phyloP scores from a whole-genome alignment of 2,797 vertebrate species.

The Champsocephalus gunnari region DNA sequence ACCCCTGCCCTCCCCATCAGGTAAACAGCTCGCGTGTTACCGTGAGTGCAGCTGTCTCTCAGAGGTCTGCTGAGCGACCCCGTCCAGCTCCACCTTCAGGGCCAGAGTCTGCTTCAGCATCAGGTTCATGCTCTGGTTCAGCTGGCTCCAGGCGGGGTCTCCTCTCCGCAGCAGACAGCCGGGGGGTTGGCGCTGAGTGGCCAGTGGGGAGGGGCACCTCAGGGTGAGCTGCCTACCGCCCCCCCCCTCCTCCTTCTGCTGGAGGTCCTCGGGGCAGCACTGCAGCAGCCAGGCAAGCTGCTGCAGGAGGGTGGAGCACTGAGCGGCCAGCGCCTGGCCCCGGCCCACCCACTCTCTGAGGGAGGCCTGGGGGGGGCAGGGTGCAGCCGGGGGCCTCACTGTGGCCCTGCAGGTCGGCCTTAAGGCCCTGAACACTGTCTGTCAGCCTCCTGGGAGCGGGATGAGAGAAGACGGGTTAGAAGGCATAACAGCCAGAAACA shows the following conservation, averaged over 20 bases:
- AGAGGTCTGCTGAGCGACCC: constrained; percentile 77
- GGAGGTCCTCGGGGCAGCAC: constrained; percentile 88
- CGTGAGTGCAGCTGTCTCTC: constrained; percentile 88
- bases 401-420: constrained; percentile 64
- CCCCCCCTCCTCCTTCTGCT: constrained; percentile 59
- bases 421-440: constrained; percentile 84
- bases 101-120: constrained; percentile 78
- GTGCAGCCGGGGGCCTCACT: constrained; percentile 72
- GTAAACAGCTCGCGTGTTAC: constrained; percentile 69
- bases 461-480: background rate
- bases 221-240: constrained; percentile 74
- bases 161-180: constrained; percentile 87
- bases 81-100: constrained; percentile 85
- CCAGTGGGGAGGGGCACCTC: constrained; percentile 87
- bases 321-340: constrained; percentile 86
- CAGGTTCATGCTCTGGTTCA: constrained; percentile 68
- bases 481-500: background rate
- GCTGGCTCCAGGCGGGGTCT: constrained; percentile 86
- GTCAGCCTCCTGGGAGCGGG: constrained; percentile 85
- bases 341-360: constrained; percentile 85
- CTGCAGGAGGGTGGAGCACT: constrained; percentile 87
- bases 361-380: constrained; percentile 91
- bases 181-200: constrained; percentile 84
- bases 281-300: constrained; percentile 91
- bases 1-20: no score